Base-by-base conservation (phyloP, 2,888 invertebrate genomes). In the Pecten maximus region DNA sequence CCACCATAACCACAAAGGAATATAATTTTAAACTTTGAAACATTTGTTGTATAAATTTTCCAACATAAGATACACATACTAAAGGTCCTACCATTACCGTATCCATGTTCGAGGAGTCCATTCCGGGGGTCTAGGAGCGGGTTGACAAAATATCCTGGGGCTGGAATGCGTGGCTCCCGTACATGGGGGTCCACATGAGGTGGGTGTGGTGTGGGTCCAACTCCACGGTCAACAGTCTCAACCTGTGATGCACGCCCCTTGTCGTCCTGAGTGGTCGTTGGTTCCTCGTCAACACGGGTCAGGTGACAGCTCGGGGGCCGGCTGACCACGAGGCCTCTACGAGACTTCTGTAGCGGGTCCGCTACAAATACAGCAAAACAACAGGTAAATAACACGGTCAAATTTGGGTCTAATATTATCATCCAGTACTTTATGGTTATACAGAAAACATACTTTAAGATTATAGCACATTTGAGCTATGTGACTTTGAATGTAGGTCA, bases 171-270 rank as follows among this genome's bases (percentile, higher is more conserved):
- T 60, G 87, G 88, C 23, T 90, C 90, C 91, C 92, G 54, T 87
- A 90, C 28, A 87, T 93, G 91, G n/a, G 93, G 94, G 92, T 94
- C 94, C 90, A 94, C 92, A 92, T 93, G 92, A 39, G 94, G 95
- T 19, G 96, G 96, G 35, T 94, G 93, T 16, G 96, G 96, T 40
- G 96, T 96, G 28, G 96, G 96, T n/a, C 96, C 96, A 40, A 96
- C 96, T 87, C 96, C 96, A 86, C 96, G 93, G 92, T 96, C 96
- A 28, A 96, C 95, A 19, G 96, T 96, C 93, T 96, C 96, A 91
- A 96, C 95, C 60, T 93, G 92, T 28, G 93, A 94, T 86, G 93
- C 94, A 2, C 94, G 93, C 87, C 93, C 92, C 89, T 92, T 93
- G 89, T 93, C 92, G 35, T 93, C 91, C 91, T 94, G 93, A 0